Base-by-base conservation (phyloP, 2,888 invertebrate genomes). In the Scelioninae gen. 2 region DNA sequence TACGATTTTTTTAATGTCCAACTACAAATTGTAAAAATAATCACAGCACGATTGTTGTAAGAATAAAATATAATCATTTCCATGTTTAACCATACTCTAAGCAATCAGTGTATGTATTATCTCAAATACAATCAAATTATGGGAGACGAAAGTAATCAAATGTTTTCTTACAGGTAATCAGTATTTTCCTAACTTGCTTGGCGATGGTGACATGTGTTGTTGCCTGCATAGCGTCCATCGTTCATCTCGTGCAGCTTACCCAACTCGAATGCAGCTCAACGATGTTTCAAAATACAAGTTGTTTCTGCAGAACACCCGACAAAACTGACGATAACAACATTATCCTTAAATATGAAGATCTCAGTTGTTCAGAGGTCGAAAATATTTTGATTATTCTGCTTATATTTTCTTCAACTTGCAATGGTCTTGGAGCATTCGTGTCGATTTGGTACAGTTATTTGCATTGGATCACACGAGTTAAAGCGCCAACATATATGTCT, bases 291-390 rank as follows among this genome's bases (percentile, higher is more conserved):
- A 82, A 83, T 63, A 79, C 81, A 22, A 82, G 82, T 13, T 84
- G 84, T 65, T 77, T 81, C n/a, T 84, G 84, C 76, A 81, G 76
- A 45, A 78, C 81, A 6, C 79, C 78, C 0, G 76, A 75, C 1
- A 63, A 70, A 9, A 70, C 77, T 15, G 68, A 78, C 3, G 43
- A 73, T 4, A 75, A 77, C n/a, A n/a, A n/a, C 9, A 33, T 78
- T 28, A 74, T 81, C 15, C 76, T 81, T n/a, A 69, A 71, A 67
- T 84, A 84, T 74, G 65, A 80, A 39, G 84, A 84, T 48, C 77
- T 84, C 16, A 84, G 81, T 57, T 84, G 84, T 74, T 82, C 81
- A 10, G 84, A 84, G 33, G 84, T 84, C 10, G 82, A 84, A 46
- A 82, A 78, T 61, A 78, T 83, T n/a, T 65, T 84, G 13, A 80